These are phyloP conservation scores for Anticlea derivata DNA, from an alignment of 2,888 invertebrate species.

Conservation along the genomic window DNA sequence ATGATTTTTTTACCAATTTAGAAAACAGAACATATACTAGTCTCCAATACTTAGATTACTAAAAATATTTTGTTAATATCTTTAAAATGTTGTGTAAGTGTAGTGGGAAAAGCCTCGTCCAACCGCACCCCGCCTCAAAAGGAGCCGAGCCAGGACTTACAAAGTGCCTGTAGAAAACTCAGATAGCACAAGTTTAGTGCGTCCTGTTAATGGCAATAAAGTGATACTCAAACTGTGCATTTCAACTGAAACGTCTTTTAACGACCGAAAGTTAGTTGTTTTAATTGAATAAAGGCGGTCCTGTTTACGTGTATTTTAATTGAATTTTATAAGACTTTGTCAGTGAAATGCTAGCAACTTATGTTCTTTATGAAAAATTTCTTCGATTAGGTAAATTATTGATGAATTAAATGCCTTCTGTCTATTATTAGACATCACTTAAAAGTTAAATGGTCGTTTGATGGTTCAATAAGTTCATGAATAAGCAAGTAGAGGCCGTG, in stretches of 20 bases:
- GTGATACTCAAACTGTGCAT: constrained; percentile 8
- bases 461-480: too few species aligned
- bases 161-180: constrained; percentile 22
- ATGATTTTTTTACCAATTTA: too few species aligned
- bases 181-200: constrained; percentile 14
- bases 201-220: constrained; percentile 14
- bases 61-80: too few species aligned
- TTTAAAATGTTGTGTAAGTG: too few species aligned
- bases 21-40: too few species aligned
- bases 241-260: constrained; percentile 9
- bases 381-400: neutral
- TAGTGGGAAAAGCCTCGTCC: too few species aligned
- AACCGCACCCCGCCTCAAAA: constrained; percentile 6
- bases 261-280: constrained; percentile 14
- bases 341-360: neutral
- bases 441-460: too few species aligned
- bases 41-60: too few species aligned
- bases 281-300: constrained; percentile 23
- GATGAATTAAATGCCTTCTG: too few species aligned
- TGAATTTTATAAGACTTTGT: constrained; percentile 7
- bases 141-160: constrained; percentile 15
- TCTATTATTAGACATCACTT: too few species aligned
- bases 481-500: too few species aligned
- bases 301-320: constrained; percentile 15
- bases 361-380: neutral